Evolutionary conservation across 2,113 vertebrate genomes (phyloP), one percentile per base, ranked within the genome.

Genomic region (Vireo altiloquus): DNA sequence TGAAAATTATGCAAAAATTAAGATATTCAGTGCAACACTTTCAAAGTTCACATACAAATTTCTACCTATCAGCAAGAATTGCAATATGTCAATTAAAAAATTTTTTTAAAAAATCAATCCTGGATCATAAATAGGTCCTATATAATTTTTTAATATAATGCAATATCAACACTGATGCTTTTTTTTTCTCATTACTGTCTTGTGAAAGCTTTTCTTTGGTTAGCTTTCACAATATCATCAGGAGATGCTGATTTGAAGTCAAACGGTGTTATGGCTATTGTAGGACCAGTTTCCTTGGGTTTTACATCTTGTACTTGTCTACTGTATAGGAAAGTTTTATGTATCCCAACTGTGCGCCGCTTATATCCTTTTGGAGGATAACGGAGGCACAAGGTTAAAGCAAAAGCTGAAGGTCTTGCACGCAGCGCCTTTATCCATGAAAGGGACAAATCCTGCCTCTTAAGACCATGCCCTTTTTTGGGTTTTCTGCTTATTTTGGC

Each of bases 231-330:
- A 65, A 99, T 97, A 97, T 99, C 99, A 95, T 99, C 99, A 28
- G 99, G 99, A 89, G 99, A 99, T 35, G 99, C 99, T 14, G 99
- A 98, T 94, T 99, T 97, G 87, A 99, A 99, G 92, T 98, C 90
- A 97, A 99, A 99, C 0, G 99, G 99, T 56, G 96, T 96, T 87
- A 99, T 98, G 74, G 98, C 83, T 59, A 97, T 87, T 27, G 98
- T 79, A 72, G 98, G 98, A 19, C 63, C 77, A 56, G 96, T 90
- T 68, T 98, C 98, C 96, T 98, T 98, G 69, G 97, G 95, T 81
- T 97, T 97, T 81, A 97, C 81, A 6, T 96, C 97, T 94, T 98
- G 94, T 54, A 98, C 97, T 97, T 98, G 98, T 33, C 96, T 98
- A 88, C 94, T 97, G 87, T 98, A 98, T 2, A 98, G 94, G 88